phyloP scores from a whole-genome alignment of 2,113 vertebrate species.

The Todiramphus saurophagus region DNA sequence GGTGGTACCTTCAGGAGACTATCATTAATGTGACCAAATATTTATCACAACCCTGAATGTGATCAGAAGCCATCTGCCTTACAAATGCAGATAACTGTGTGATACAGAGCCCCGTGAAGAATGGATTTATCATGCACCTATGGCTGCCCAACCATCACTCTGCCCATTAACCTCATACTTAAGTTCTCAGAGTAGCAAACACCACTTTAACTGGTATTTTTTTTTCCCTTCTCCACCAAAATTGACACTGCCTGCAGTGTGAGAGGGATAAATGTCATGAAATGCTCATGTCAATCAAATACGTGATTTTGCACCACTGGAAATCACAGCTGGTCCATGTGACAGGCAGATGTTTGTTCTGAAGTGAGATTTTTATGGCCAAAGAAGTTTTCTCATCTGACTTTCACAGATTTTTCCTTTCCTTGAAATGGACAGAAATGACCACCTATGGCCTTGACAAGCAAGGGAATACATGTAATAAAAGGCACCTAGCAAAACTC shows the following conservation, averaged over 20 bases:
- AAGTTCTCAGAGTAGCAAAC: background rate
- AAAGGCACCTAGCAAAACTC: background rate
- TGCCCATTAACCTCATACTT: background rate
- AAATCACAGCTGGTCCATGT: background rate
- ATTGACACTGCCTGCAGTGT: background rate
- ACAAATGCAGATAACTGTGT: background rate
- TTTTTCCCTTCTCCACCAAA: background rate
- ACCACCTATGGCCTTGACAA: background rate
- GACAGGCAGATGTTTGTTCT: background rate
- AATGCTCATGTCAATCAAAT: background rate
- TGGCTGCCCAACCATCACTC: background rate
- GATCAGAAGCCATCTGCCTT: background rate
- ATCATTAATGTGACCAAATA: background rate
- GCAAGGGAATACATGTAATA: background rate
- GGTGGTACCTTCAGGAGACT: background rate
- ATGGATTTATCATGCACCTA: accelerated
- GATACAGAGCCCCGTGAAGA: background rate
- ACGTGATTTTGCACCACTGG: background rate
- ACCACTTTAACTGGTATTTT: background rate
- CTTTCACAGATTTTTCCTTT: background rate
- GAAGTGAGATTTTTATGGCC: background rate
- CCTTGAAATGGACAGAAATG: background rate
- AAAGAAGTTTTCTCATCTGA: background rate
- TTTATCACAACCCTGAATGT: background rate
- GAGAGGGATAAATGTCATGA: background rate